Base-by-base conservation (phyloP, 2,797 vertebrate genomes). In the Meriones psammophilus region DNA sequence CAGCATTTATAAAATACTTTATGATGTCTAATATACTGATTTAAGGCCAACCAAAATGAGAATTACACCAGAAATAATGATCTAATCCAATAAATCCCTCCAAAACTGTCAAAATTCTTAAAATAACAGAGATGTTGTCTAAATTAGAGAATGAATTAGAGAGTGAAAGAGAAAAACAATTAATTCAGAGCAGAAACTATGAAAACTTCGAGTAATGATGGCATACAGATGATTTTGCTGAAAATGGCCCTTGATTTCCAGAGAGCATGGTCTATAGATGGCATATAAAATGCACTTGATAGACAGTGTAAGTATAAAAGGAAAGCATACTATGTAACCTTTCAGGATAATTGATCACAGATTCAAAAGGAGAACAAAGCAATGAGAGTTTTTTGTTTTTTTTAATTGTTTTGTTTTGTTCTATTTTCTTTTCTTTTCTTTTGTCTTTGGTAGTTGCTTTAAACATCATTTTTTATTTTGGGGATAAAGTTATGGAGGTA, bases 311-410 rank as follows among this genome's bases (percentile, higher is more conserved):
- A 62, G 5, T 1, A 26, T 90, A 46, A 46, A 50, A 68, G 1
- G 9, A 46, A 64, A 76, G 64, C 13, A 50, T 50, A n/a, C 20
- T 26, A n/a, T 3, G 56, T 3, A 79, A 20, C 14, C n/a, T 62
- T 78, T 91, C n/a, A 87, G 8, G 3, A 1, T 85, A 22, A 78
- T 12, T 91, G 46, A 77, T 92, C 28, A 91, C 6, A 13, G 22
- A 93, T 88, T 88, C 90, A 88, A 96, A 50, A 15, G 18, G 66
- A 95, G 83, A 69, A 4, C n/a, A 64, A 58, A 89, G 24, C 6
- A 69, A 91, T 18, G 62, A 76, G 15, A 42, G 42, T 6, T 42
- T 42, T 89, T 42, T 7, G 42, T 42, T 42, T 42, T 42, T 42
- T 42, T 42, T 0, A 42, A 42, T 5, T 50, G 50, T 50, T 50